A percentile compares a stretch with the other conserved stretches of the same genome.
These are phyloP conservation scores for Netelia inedita DNA, from an alignment of 2,888 invertebrate genomes.

Conservation along the genomic window DNA sequence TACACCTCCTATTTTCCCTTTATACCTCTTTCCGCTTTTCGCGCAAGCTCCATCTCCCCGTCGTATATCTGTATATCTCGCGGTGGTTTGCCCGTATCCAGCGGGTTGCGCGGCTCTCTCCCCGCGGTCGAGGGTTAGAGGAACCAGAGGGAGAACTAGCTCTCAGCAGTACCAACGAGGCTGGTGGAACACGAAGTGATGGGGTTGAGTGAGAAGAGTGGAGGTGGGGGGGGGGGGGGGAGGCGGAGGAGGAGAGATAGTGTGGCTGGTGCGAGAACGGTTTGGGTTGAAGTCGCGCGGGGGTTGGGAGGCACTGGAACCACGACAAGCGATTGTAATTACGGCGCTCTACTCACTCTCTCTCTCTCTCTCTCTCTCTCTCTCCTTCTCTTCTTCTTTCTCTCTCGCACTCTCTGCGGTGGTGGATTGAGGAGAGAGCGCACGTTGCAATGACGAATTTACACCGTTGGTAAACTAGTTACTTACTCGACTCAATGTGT, in stretches of 20 bases:
- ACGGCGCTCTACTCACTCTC: slow-evolving; percentile 50
- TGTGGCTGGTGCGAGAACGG: slow-evolving; percentile 30
- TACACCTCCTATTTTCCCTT: not conserved
- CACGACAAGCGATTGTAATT: slow-evolving; percentile 76
- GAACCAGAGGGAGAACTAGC: slow-evolving; percentile 31
- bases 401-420: not conserved
- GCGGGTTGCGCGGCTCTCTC: slow-evolving; percentile 37
- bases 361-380: too few species aligned
- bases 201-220: slow-evolving; percentile 21
- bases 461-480: slow-evolving; percentile 72
- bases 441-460: slow-evolving; percentile 70
- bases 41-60: too few species aligned
- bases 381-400: too few species aligned
- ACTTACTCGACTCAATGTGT: slow-evolving; percentile 70
- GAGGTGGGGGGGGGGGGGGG: slow-evolving; percentile 38
- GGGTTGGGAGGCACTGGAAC: slow-evolving; percentile 64
- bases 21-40: slow-evolving; percentile 12
- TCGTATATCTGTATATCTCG: slow-evolving; percentile 9
- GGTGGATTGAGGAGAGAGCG: slow-evolving; percentile 62
- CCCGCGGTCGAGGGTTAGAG: not conserved
- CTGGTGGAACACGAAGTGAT: slow-evolving; percentile 30
- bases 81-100: slow-evolving; percentile 47
- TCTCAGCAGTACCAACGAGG: slow-evolving; percentile 23
- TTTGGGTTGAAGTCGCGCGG: slow-evolving; percentile 56
- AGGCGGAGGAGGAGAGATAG: slow-evolving; percentile 39